Conservation (phyloP, 2,797 vertebrate species). For the Syngnathus acus region DNA sequence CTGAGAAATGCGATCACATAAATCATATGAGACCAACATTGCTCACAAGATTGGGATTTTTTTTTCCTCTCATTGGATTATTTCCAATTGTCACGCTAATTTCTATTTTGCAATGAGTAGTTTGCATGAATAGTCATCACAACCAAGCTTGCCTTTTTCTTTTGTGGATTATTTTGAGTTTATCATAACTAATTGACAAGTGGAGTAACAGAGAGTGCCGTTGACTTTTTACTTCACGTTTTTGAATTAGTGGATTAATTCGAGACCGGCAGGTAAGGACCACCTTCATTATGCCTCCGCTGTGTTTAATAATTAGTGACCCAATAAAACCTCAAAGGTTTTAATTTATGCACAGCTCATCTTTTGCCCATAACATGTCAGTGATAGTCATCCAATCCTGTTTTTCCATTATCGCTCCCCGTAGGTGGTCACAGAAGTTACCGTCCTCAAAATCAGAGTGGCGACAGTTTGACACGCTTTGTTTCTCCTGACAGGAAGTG, state of each 20-base stretch:
- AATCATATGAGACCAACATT: no score
- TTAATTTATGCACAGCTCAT: neutral
- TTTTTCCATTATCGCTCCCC: constrained; percentile 1
- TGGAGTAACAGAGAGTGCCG: no score
- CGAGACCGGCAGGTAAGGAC: neutral
- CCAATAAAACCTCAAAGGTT: neutral
- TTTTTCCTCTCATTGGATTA: no score
- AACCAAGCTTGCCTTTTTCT: neutral
- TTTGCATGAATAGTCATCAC: no score
- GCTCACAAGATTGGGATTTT: no score
- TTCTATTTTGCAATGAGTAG: no score
- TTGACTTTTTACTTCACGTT: no score
- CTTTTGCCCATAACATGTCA: neutral
- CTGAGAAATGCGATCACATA: no score
- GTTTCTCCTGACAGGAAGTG: constrained; percentile 75
- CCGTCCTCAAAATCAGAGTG: neutral
- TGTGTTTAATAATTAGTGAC: neutral
- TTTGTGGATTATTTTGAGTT: neutral
- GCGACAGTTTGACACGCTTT: neutral
- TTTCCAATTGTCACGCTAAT: no score
- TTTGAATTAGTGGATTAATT: neutral
- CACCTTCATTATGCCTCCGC: neutral
- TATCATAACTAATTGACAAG: no score
- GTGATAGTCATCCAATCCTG: neutral
- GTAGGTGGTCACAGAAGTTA: neutral